phyloP scores from a whole-genome alignment of 37 sponge, comb jelly and placozoan species.

The Halisarca cf. caerulea region DNA sequence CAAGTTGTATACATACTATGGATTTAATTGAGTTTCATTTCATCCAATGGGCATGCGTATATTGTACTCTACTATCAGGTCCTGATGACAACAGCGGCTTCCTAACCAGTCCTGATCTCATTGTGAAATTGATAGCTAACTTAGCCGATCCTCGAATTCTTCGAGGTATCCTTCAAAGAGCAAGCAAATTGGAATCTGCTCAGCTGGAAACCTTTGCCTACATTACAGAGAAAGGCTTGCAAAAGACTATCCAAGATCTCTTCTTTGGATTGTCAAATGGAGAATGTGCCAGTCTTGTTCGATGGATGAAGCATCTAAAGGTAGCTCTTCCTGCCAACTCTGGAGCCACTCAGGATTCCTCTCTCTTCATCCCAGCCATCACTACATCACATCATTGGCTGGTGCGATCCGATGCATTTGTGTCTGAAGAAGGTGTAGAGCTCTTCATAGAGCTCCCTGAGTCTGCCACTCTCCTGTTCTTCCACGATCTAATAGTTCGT shows the following conservation, averaged over 20 bases:
- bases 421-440: background rate
- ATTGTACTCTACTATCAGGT: too few relatives aligned
- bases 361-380: conserved; percentile 55
- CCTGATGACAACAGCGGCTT: background rate
- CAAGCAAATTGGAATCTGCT: background rate
- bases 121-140: background rate
- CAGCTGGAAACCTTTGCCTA: background rate
- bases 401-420: background rate
- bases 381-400: conserved; percentile 14
- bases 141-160: background rate
- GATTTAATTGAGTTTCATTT: too few relatives aligned
- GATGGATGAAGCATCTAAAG: conserved; percentile 56
- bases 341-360: background rate
- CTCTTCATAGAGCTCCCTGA: background rate
- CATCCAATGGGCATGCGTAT: too few relatives aligned
- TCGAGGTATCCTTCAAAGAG: background rate
- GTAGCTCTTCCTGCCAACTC: conserved; percentile 18
- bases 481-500: conserved; percentile 38
- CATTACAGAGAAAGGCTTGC: background rate
- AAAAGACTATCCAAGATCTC: background rate
- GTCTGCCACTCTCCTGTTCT: conserved; percentile 43
- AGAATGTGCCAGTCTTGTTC: conserved; percentile 22
- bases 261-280: too few relatives aligned
- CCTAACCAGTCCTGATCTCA: background rate
- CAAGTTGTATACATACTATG: too few relatives aligned